Percentiles rank a stretch among this genome's conserved stretches.
phyloP scores from a whole-genome alignment of 2,888 invertebrate species.

The Meteorus cinctellus region DNA sequence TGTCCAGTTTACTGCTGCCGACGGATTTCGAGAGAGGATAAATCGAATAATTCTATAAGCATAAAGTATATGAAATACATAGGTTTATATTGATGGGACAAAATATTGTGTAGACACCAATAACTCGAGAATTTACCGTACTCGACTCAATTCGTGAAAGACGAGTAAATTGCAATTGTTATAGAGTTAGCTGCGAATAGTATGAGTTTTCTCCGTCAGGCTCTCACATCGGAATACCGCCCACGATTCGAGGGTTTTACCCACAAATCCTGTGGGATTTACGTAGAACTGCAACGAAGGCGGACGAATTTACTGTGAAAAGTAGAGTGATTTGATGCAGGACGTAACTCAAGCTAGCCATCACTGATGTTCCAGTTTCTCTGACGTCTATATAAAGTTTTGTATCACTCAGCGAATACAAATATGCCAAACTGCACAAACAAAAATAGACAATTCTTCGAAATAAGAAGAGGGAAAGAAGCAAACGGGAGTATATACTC shows the following conservation, averaged over 20 bases:
- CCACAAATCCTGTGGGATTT: constrained; percentile 32
- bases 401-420: constrained; percentile 31
- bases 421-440: constrained; percentile 18
- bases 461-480: neutral
- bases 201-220: constrained; percentile 20
- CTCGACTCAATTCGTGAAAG: constrained; percentile 42
- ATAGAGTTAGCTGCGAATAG: constrained; percentile 41
- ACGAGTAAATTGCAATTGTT: constrained; percentile 48
- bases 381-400: constrained; percentile 21
- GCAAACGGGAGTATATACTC: neutral
- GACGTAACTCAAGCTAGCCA: constrained; percentile 21
- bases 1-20: no score
- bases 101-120: constrained; percentile 9
- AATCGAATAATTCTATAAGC: neutral
- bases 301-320: constrained; percentile 31
- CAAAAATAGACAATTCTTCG: constrained; percentile 14
- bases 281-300: constrained; percentile 23
- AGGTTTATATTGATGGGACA: no score
- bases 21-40: neutral
- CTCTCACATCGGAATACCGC: constrained; percentile 20
- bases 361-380: constrained; percentile 27
- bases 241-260: constrained; percentile 31
- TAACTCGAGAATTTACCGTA: neutral
- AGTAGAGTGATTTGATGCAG: constrained; percentile 9
- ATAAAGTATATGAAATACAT: neutral